A percentile compares a stretch with the other conserved stretches of the same genome.
phyloP scores from a whole-genome alignment of 2,888 invertebrate species.

The Stenolophus ochropezus region DNA sequence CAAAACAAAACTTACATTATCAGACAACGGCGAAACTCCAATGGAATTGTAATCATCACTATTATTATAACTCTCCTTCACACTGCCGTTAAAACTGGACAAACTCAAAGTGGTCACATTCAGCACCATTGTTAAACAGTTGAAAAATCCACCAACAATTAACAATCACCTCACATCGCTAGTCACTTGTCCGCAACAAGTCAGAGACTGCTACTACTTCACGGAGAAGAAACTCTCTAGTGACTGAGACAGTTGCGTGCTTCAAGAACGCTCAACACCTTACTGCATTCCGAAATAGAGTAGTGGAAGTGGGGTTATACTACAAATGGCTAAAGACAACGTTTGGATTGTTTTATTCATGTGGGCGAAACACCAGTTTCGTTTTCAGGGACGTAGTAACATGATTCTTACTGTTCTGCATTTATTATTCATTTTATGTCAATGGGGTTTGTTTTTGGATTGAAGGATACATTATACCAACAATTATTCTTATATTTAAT shows the following conservation, averaged over 20 bases:
- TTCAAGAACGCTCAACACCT: constrained; percentile 18
- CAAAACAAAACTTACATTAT: constrained; percentile 67
- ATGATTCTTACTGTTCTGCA: not conserved
- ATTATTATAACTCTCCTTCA: constrained; percentile 40
- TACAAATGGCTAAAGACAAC: constrained; percentile 39
- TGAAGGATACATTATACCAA: constrained; percentile 19
- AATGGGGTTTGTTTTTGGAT: constrained; percentile 8
- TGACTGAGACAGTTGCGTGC: constrained; percentile 8
- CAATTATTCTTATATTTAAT: constrained; percentile 13
- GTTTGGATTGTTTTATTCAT: constrained; percentile 28
- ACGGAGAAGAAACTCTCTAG: not conserved
- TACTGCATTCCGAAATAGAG: constrained; percentile 33
- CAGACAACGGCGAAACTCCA: constrained; percentile 68
- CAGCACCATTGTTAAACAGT: constrained; percentile 46
- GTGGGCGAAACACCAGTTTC: constrained; percentile 29
- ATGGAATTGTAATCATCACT: constrained; percentile 58
- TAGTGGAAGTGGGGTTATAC: constrained; percentile 25
- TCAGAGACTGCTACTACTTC: not conserved
- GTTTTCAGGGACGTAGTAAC: not conserved
- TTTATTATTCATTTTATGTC: constrained; percentile 26
- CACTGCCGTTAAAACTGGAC: constrained; percentile 49
- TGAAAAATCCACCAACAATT: not conserved
- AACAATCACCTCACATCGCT: not conserved
- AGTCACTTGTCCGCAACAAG: constrained; percentile 21
- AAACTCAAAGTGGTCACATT: constrained; percentile 54